Base-by-base conservation (phyloP, 2,113 vertebrate species). In the Eurypyga helias region DNA sequence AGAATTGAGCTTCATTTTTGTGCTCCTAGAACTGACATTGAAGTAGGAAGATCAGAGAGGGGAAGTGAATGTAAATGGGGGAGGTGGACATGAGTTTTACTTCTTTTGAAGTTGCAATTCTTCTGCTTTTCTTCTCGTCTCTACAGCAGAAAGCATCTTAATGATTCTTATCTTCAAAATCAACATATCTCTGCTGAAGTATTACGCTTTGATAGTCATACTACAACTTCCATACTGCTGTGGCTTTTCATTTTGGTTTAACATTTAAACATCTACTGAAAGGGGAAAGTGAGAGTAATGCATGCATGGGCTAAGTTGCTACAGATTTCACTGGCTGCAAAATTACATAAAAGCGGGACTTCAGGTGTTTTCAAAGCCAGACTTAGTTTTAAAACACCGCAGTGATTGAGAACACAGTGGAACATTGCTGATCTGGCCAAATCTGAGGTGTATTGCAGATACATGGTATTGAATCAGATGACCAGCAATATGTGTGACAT, bases 231-330 rank as follows among this genome's bases (percentile, higher is more conserved):
- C 31, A 77, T 70, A 38, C 57, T 89, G 81, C 87, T 94, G 91
- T 92, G 95, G 94, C 81, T 97, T 97, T 96, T 90, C 89, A 62
- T 94, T 87, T 95, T 83, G 87, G 91, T 92, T 97, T 95, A 97
- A 57, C 94, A 91, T 96, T 95, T 95, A 87, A 90, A 83, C 87
- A 87, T 61, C 49, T 96, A 92, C 87, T 80, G 94, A 94, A 93
- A 90, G 90, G 33, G 69, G 72, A 95, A 97, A 96, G 95, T 90
- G 96, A 97, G 93, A 96, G 86, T 93, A 92, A 83, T 89, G 67
- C 83, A 89, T 18, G 58, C 29, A 80, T 9, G 0, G 0, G 24
- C 29, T 55, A 54, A 89, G 65, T n/a, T 1, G 1, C 51, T 87
- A 38, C 49, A 61, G 65, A 36, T 90, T 87, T 89, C 65, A 76